Conservation (phyloP, 1,140 invertebrate species). For the Gryon sp. region DNA sequence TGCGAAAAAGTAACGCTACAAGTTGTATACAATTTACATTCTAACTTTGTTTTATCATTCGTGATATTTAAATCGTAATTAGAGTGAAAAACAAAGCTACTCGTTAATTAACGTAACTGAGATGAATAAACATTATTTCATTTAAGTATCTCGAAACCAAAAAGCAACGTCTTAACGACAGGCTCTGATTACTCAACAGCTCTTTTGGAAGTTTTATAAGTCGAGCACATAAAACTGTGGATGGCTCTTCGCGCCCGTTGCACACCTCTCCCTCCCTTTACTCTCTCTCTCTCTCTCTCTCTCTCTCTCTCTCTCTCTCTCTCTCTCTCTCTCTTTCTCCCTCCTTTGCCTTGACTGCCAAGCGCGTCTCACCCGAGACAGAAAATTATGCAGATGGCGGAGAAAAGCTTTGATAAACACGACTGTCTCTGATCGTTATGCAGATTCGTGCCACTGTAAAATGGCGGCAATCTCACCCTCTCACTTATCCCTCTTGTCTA, state of each 20-base stretch:
- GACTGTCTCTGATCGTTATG: conserved; percentile 80
- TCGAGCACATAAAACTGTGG: conserved; percentile 74
- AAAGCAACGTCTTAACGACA: conserved; percentile 49
- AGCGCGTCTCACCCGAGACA: conserved; percentile 62
- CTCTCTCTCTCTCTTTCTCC: too few relatives aligned
- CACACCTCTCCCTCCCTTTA: too few relatives aligned
- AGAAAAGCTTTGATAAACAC: conserved; percentile 81
- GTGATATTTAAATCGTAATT: neutral
- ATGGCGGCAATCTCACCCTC: conserved; percentile 78
- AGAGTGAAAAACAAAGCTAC: neutral
- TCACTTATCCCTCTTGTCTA: conserved; percentile 64
- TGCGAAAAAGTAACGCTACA: too few relatives aligned
- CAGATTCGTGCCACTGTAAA: conserved; percentile 79
- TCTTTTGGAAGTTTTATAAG: conserved; percentile 75
- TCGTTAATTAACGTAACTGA: conserved; percentile 13
- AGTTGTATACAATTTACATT: neutral
- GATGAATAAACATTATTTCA: conserved; percentile 28
- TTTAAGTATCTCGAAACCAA: conserved; percentile 15
- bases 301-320: too few relatives aligned
- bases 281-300: too few relatives aligned
- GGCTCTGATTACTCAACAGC: conserved; percentile 52
- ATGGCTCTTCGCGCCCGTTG: conserved; percentile 12
- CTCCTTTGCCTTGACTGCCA: conserved; percentile 18
- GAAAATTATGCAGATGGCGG: conserved; percentile 80
- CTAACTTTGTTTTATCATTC: neutral